Base-by-base conservation (phyloP, 1,140 invertebrate genomes). In the Plutomurus gul region DNA sequence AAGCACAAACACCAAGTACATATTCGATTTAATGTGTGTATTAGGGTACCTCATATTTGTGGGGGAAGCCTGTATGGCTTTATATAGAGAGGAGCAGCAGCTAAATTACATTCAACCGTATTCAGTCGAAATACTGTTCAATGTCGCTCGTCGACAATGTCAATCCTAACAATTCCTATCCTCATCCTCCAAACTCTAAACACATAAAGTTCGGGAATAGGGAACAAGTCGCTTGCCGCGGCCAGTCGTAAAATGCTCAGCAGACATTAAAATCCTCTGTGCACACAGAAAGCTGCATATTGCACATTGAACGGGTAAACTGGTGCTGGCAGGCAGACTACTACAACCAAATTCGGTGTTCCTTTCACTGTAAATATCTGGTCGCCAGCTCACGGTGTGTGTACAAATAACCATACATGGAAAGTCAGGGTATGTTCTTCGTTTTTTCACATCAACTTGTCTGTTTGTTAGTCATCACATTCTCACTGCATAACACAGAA, bases 101-200 rank as follows among this genome's bases (percentile, higher is more conserved):
- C 7, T 11, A 51, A 22, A 51, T 51, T 51, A 22, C 47, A 18
- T 2, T 36, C 30, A n/a, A 33, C 30, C 56, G 16, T 65, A 27
- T 65, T 33, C 16, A 65, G 56, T 65, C 56, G 36, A 65, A 65
- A 65, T 30, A 65, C 36, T 65, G 56, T 65, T 65, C 30, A 65
- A 65, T 3, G 22, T 10, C 11, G 27, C n/a, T 65, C 13, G 13
- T 27, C 13, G 30, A 33, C 56, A 33, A 16, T n/a, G 30, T 65
- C 36, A 65, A 65, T 65, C 27, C n/a, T 4, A 65, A 65, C 56
- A 65, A 33, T 65, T 65, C 56, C 56, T 65, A 30, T 65, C 56
- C 27, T 65, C 56, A 16, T n/a, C n/a, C n/a, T n/a, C n/a, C n/a
- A n/a, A n/a, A n/a, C n/a, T n/a, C n/a, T n/a, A 27, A 65, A 33